These are phyloP conservation scores for Eidolon helvum DNA, from an alignment of 2,113 vertebrate species.

Conservation along the genomic window DNA sequence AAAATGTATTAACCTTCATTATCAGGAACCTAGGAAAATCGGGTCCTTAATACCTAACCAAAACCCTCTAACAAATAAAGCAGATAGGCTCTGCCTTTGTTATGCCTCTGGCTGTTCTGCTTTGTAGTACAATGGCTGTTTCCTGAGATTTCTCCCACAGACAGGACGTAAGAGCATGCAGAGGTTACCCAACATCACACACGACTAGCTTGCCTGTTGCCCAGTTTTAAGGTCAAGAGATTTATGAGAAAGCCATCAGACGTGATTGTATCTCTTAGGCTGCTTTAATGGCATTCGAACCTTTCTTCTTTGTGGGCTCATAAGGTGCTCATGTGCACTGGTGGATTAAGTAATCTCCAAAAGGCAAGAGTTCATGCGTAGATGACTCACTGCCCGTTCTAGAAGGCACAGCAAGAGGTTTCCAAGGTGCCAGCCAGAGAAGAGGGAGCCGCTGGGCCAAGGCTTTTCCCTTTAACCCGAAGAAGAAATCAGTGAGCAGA, in stretches of 20 bases:
- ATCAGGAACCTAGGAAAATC: slow-evolving; percentile 53
- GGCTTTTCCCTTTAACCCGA: slow-evolving; percentile 17
- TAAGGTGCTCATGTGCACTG: slow-evolving; percentile 42
- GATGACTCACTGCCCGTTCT: slow-evolving; percentile 40
- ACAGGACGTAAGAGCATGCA: slow-evolving; percentile 42
- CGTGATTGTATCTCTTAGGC: slow-evolving; percentile 58
- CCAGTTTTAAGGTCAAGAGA: slow-evolving; percentile 45
- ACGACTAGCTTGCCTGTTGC: not conserved
- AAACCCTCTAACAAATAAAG: not conserved
- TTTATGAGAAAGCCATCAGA: slow-evolving; percentile 19
- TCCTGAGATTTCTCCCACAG: slow-evolving; percentile 52
- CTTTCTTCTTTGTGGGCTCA: slow-evolving; percentile 68
- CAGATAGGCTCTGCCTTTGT: not conserved
- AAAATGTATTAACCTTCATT: slow-evolving; percentile 43
- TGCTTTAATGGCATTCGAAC: slow-evolving; percentile 67
- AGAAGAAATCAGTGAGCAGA: slow-evolving; percentile 36
- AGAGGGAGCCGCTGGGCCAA: not conserved
- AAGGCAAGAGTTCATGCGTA: slow-evolving; percentile 32
- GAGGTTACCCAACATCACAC: not conserved
- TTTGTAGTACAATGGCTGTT: slow-evolving; percentile 41
- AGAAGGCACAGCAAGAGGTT: not conserved
- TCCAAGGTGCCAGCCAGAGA: not conserved
- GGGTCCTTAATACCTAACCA: not conserved
- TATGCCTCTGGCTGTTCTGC: not conserved
- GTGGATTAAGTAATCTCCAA: slow-evolving; percentile 50